Evolutionary conservation across 2,797 vertebrate genomes (phyloP).

Genomic region (Poecilia gillii): DNA sequence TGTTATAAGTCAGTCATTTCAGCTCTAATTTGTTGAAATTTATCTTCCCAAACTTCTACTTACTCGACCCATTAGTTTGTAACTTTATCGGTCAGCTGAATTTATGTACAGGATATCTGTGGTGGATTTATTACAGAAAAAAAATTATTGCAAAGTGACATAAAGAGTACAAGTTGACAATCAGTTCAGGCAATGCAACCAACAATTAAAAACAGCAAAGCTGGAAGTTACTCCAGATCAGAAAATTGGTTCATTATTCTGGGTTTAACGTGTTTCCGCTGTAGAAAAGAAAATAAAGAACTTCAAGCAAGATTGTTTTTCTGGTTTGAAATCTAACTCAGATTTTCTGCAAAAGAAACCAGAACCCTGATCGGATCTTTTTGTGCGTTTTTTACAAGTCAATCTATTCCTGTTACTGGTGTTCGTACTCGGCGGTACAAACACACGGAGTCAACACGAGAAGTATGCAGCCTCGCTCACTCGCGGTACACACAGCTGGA

Average conservation of each 20-base stretch:
- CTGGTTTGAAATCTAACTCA: neutral
- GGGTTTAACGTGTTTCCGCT: neutral
- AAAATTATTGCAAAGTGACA: neutral
- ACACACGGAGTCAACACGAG: conserved; percentile 47
- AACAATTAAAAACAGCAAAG: neutral
- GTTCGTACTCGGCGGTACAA: conserved; percentile 31
- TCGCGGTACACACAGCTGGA: conserved; percentile 72
- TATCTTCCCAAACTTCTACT: neutral
- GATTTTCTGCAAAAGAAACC: neutral
- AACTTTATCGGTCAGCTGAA: neutral
- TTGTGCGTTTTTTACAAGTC: neutral
- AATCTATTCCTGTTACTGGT: conserved; percentile 10
- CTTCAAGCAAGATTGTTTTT: neutral
- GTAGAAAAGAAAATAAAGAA: neutral
- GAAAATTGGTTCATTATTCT: neutral
- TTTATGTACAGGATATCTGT: too few relatives aligned
- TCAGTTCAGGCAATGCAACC: neutral
- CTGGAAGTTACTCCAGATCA: neutral
- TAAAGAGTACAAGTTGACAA: neutral
- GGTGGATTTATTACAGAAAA: neutral
- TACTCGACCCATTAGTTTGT: neutral
- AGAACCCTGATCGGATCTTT: neutral
- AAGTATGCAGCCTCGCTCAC: conserved; percentile 47
- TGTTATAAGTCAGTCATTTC: neutral
- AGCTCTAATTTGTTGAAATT: neutral